phyloP scores from a whole-genome alignment of 2,797 vertebrate species.

The Amblyraja radiata region DNA sequence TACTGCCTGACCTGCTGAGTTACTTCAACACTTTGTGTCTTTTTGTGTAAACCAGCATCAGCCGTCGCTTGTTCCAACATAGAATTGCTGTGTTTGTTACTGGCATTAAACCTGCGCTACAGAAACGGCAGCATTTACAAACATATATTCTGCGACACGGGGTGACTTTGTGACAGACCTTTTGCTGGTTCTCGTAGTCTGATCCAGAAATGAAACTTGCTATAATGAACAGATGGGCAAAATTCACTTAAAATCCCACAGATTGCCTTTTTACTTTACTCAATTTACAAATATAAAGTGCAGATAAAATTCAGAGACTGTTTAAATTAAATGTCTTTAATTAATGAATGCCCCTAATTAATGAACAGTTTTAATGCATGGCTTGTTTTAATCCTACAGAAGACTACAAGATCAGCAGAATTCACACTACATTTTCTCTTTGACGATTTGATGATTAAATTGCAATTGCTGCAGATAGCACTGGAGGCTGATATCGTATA shows the following conservation, averaged over 20 bases:
- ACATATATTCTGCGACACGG: not conserved
- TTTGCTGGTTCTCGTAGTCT: not conserved
- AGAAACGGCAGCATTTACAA: not conserved
- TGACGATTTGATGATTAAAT: constrained; percentile 48
- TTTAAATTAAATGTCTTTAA: constrained; percentile 68
- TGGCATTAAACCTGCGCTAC: not conserved
- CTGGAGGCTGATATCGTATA: constrained; percentile 25
- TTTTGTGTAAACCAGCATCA: too few relatives aligned
- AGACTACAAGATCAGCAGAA: constrained; percentile 67
- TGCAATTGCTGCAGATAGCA: constrained; percentile 17
- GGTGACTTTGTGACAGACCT: not conserved
- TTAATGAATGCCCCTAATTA: constrained; percentile 68
- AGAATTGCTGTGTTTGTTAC: not conserved
- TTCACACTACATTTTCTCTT: constrained; percentile 55
- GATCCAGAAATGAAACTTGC: not conserved
- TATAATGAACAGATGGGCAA: not conserved
- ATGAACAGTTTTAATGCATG: constrained; percentile 63
- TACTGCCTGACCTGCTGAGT: too few relatives aligned
- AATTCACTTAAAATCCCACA: not conserved
- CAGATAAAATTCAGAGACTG: constrained; percentile 51
- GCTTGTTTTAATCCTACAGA: constrained; percentile 53
- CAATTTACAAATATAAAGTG: constrained; percentile 29
- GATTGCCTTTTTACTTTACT: constrained; percentile 29
- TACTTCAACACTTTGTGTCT: too few relatives aligned
- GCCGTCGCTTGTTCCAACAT: too few relatives aligned